A percentile compares a stretch with the other conserved stretches of the same genome.
Evolutionary conservation across 2,113 vertebrate species (phyloP).

Genomic region (Triplophysa siluroides): DNA sequence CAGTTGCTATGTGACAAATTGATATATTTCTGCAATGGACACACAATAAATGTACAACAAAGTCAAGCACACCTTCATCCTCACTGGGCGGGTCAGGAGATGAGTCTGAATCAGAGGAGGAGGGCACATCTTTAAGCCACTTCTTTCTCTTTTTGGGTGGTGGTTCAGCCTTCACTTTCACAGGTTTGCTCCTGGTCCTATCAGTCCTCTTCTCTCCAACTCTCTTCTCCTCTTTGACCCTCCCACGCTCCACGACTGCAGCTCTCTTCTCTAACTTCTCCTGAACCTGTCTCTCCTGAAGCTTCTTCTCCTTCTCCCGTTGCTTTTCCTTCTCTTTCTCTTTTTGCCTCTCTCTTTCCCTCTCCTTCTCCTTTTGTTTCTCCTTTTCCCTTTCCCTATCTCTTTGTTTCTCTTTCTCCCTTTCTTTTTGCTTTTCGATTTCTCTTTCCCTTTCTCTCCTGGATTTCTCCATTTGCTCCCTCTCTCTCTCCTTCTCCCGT

Average conservation of each 20-base stretch:
- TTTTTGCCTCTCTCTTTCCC: constrained; percentile 54
- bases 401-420: constrained; percentile 12
- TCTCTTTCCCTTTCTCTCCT: neutral
- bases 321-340: constrained; percentile 60
- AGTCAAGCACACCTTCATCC: constrained; percentile 79
- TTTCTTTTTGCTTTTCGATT: neutral
- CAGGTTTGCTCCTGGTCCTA: constrained; percentile 72
- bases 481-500: constrained; percentile 18
- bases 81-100: constrained; percentile 79
- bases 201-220: constrained; percentile 65
- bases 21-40: neutral
- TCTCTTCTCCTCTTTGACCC: constrained; percentile 70
- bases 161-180: constrained; percentile 87
- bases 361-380: neutral
- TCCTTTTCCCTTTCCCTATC: constrained; percentile 19
- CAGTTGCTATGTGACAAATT: neutral
- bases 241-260: constrained; percentile 61
- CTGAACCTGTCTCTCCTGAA: constrained; percentile 61
- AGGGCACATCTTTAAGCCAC: constrained; percentile 87
- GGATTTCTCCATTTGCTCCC: constrained; percentile 8
- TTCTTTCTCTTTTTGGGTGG: constrained; percentile 94
- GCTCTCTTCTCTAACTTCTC: constrained; percentile 70
- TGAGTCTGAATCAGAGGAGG: constrained; percentile 85
- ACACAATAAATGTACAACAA: constrained; percentile 11
- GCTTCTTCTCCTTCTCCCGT: constrained; percentile 68